These are phyloP conservation scores for Sarotherodon lohbergeri DNA, from an alignment of 2,113 vertebrate genomes.

Conservation along the genomic window DNA sequence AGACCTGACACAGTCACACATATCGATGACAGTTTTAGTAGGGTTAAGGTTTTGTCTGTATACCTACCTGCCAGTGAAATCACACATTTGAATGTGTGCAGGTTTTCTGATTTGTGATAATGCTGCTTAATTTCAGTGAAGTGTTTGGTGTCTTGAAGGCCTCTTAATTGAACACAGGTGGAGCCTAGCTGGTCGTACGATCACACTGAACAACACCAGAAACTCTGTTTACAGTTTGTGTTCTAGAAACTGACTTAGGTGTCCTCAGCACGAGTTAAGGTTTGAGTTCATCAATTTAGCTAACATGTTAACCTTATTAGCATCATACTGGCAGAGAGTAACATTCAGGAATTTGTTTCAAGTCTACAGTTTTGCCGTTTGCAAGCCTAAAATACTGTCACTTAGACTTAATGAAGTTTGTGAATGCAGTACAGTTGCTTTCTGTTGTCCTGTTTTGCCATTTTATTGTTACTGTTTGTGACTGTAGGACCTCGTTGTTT, in stretches of 20 bases:
- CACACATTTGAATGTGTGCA: neutral
- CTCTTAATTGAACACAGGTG: neutral
- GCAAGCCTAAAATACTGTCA: neutral
- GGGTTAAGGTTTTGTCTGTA: neutral
- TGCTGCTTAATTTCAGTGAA: neutral
- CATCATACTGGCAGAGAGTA: neutral
- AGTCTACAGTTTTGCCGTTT: neutral
- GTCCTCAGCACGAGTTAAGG: neutral
- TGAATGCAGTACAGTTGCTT: neutral
- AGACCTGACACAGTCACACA: neutral
- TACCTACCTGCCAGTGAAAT: neutral
- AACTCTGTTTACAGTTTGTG: neutral
- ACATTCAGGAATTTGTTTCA: neutral
- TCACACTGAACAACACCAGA: neutral
- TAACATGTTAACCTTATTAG: neutral
- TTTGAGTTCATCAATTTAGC: neutral
- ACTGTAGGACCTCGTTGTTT: neutral
- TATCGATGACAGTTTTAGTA: accelerated
- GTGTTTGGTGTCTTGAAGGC: neutral
- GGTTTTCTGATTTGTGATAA: neutral
- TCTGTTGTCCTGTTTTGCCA: neutral
- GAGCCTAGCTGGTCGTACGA: neutral
- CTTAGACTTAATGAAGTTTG: neutral
- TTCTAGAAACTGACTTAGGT: neutral
- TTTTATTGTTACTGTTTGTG: neutral